Conservation (phyloP, 2,888 invertebrate genomes). For the Zaprionus bogoriensis region DNA sequence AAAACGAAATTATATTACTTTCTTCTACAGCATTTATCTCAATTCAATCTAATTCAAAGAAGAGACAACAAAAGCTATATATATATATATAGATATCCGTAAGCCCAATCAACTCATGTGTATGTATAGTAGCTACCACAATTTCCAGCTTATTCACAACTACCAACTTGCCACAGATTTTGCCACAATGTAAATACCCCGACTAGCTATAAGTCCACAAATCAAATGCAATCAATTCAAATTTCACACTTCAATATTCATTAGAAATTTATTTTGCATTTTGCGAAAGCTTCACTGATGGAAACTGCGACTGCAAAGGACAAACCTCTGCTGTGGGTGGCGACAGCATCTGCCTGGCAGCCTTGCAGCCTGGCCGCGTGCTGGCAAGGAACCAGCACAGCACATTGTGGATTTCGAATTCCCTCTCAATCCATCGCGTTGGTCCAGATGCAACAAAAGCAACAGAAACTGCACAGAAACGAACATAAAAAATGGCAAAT, state of each 20-base stretch:
- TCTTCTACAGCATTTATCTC: too few species aligned
- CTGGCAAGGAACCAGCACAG: constrained; percentile 45
- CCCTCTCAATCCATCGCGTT: constrained; percentile 29
- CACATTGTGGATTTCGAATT: constrained; percentile 25
- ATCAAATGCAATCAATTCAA: constrained; percentile 76
- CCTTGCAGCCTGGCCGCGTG: too few species aligned
- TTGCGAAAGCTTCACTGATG: constrained; percentile 46
- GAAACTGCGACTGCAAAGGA: constrained; percentile 28
- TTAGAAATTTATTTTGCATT: constrained; percentile 72
- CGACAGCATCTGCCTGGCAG: neutral
- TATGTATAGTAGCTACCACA: too few species aligned
- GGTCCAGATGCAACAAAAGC: constrained; percentile 3
- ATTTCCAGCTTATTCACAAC: too few species aligned
- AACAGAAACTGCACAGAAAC: constrained; percentile 12
- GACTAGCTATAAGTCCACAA: constrained; percentile 66
- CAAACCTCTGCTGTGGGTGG: too few species aligned
- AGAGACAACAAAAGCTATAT: too few species aligned
- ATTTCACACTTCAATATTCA: constrained; percentile 76
- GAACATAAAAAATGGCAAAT: constrained; percentile 60
- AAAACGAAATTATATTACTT: too few species aligned
- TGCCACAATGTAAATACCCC: constrained; percentile 58
- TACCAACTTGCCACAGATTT: constrained; percentile 19
- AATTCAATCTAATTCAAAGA: too few species aligned
- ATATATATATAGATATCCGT: too few species aligned
- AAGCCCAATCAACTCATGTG: too few species aligned